Evolutionary conservation across 37 sponge, comb jelly and placozoan genomes (phyloP).

Genomic region (Theonella swinhoei): DNA sequence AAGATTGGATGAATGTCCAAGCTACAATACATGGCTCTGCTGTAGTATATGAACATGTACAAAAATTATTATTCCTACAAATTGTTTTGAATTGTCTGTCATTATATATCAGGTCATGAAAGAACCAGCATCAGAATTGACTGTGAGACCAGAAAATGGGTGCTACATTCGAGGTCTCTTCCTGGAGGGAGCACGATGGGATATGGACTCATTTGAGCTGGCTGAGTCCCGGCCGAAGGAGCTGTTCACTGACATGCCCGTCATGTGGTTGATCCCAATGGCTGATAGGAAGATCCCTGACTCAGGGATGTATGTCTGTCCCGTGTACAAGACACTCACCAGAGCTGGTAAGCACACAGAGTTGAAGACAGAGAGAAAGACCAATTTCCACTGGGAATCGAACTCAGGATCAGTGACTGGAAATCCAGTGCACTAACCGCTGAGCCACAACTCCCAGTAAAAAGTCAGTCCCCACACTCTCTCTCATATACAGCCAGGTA

Average conservation of each 20-base stretch:
- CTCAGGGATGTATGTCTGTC: slow-evolving; percentile 88
- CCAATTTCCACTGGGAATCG: no score
- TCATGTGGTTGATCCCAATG: slow-evolving; percentile 88
- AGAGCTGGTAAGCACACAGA: slow-evolving; percentile 72
- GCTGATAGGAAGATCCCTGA: slow-evolving; percentile 82
- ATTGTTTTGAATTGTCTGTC: neutral
- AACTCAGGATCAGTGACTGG: no score
- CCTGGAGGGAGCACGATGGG: slow-evolving; percentile 95
- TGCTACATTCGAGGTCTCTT: slow-evolving; percentile 95
- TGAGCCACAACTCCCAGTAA: no score
- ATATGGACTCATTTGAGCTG: slow-evolving; percentile 78
- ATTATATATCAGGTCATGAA: slow-evolving; percentile 71
- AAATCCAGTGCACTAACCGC: no score
- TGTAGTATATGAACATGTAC: no score
- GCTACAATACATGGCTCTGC: neutral
- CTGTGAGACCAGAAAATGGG: slow-evolving; percentile 90
- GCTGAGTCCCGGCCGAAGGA: slow-evolving; percentile 82
- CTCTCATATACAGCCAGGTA: no score
- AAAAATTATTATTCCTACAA: neutral
- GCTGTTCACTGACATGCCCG: slow-evolving; percentile 96
- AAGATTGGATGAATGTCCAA: slow-evolving; percentile 77
- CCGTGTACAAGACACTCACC: slow-evolving; percentile 93
- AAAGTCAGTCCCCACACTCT: no score
- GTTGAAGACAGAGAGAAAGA: neutral
- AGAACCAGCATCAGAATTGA: slow-evolving; percentile 53